Evolutionary conservation across 92 coral and sea anemone species (phyloP), one percentile per base, ranked within the genome.

Genomic region (Umimayanthus chanpuru): DNA sequence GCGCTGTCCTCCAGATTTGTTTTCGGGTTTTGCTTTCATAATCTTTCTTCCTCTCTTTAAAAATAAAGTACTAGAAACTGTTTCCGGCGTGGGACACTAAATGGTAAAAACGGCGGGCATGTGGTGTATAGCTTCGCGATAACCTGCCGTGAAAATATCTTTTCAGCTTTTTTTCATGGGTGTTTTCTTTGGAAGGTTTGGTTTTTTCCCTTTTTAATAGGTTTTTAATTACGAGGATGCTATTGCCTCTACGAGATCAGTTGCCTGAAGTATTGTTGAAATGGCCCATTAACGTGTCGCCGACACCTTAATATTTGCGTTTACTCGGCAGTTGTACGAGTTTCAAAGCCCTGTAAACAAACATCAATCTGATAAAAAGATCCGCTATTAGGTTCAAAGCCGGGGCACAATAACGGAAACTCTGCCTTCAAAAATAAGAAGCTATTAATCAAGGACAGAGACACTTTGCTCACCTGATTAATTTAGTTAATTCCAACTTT

Each of bases 361-460:
- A 68, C 77, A 83, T 83, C 43, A 43, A 68, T 32, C 25, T 49
- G 50, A 58, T 61, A 32, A 53, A 55, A 66, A 82, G 87, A 83
- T 83, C 87, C 87, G 87, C 87, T 70, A 83, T 83, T 83, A 83
- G 23, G 78, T 61, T 44, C 53, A 71, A 83, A 83, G 76, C 77
- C 44, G 29, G 71, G 79, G 65, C 76, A 70, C 65, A 83, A 83
- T 83, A 70, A 83, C 87, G 87, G 77, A 83, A 70, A 83, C 41
- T 68, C 87, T 83, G 56, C 16, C 58, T 49, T 83, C 41, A 26
- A 71, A 32, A 68, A 44, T 83, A 70, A 83, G 87, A 71, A 70
- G 66, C 87, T 53, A 83, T 83, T 83, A 83, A 83, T 83, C 87
- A 83, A 83, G 87, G 87, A 83, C 87, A 83, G 87, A 83, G 87